Evolutionary conservation across 2,888 invertebrate genomes (phyloP), one percentile per base, ranked within the genome.

Genomic region (Caenorhabditis auriculariae): DNA sequence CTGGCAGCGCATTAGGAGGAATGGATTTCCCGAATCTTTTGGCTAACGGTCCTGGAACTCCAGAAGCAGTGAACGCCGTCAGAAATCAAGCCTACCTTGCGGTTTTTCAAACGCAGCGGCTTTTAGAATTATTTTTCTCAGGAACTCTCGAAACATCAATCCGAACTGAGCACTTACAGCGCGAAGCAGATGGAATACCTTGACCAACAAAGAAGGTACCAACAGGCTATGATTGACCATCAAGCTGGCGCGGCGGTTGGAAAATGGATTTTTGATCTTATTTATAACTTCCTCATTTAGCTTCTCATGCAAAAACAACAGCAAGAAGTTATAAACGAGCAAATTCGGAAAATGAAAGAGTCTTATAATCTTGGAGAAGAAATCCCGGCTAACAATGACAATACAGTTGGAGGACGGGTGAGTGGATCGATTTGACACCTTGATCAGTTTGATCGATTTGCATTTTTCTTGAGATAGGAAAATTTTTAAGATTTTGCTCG

Each of bases 281-380:
- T 37, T 35, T 4, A 12, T 15, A 28, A n/a, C 21, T n/a, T 41
- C 29, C 24, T 48, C 12, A 45, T 68, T 47, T 47, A 76, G 76
- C 65, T 76, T 3, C 43, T 77, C 19, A 77, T 77, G 69, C 77
- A 76, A 56, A 71, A 77, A 46, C 75, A 77, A 50, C 77, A 77
- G 48, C 77, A 77, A 49, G 63, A 74, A 42, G 60, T 69, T 17
- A 67, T 77, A 35, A 66, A 64, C 12, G 60, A 73, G 46, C 70
- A 70, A 45, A 69, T 73, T 56, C 51, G 63, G 15, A 55, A 61
- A 32, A 55, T 68, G 61, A 66, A 69, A 39, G 44, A 60, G 26
- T 53, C 60, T 2, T 66, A 63, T 38, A 50, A 24, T 39, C 17
- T 24, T 3, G 17, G 6, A 7, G 53, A 51, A 21, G 49, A 50